Evolutionary conservation across 2,113 vertebrate species (phyloP).

Genomic region (Leucopsar rothschildi): DNA sequence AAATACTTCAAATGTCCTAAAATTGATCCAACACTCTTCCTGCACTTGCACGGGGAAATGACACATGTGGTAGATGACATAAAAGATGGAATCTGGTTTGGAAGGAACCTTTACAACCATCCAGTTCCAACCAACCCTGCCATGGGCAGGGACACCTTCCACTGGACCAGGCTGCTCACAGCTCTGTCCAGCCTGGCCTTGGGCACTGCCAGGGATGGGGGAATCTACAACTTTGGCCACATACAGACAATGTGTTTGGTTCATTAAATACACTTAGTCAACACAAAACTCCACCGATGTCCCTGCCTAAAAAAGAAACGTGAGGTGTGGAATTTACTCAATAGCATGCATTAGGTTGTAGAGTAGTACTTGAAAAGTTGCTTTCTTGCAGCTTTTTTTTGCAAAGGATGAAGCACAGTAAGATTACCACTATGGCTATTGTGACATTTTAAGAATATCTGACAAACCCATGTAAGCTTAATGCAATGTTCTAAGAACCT

Average conservation of each 20-base stretch:
- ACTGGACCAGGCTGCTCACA: background rate
- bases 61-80: accelerated
- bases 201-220: too few species aligned
- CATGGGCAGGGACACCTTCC: background rate
- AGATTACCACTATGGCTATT: background rate
- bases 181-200: background rate
- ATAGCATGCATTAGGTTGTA: background rate
- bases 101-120: background rate
- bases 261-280: background rate
- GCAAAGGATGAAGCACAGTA: background rate
- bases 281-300: background rate
- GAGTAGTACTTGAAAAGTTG: background rate
- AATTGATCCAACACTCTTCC: background rate
- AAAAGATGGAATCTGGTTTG: background rate
- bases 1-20: background rate
- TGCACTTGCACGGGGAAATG: background rate
- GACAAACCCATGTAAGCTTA: background rate
- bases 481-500: background rate
- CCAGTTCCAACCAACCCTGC: background rate
- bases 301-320: background rate
- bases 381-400: background rate
- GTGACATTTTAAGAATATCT: background rate
- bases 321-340: background rate
- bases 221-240: background rate
- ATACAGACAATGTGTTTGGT: background rate